phyloP scores from a whole-genome alignment of 2,113 vertebrate species.

The Arenaria interpres region DNA sequence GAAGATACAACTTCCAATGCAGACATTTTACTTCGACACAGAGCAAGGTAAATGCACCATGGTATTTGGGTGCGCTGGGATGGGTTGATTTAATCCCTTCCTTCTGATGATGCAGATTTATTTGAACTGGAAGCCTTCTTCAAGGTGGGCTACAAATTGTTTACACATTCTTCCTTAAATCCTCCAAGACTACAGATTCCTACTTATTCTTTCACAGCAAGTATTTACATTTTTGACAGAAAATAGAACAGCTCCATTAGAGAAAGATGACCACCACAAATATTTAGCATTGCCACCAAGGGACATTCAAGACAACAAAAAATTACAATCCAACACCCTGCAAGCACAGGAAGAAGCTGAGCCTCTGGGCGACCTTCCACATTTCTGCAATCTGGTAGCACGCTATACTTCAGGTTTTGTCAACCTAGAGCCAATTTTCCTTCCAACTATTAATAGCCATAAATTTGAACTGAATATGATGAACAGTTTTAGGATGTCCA shows the following conservation, averaged over 20 bases:
- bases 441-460: neutral
- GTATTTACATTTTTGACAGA: neutral
- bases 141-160: neutral
- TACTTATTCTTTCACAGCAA: neutral
- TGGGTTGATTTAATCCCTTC: neutral
- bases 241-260: neutral
- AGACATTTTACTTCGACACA: neutral
- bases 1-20: neutral
- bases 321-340: neutral
- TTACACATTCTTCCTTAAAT: neutral
- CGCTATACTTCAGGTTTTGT: neutral
- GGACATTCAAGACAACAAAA: neutral
- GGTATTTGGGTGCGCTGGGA: accelerated
- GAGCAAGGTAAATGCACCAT: neutral
- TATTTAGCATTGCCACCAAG: neutral
- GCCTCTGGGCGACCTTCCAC: neutral
- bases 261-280: neutral
- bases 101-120: neutral
- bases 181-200: neutral
- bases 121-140: neutral
- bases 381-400: neutral
- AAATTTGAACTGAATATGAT: neutral
- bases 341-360: neutral
- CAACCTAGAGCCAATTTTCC: neutral
- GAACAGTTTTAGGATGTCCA: neutral